Evolutionary conservation across 2,888 invertebrate genomes (phyloP).

Genomic region (Hydriomena furcata): DNA sequence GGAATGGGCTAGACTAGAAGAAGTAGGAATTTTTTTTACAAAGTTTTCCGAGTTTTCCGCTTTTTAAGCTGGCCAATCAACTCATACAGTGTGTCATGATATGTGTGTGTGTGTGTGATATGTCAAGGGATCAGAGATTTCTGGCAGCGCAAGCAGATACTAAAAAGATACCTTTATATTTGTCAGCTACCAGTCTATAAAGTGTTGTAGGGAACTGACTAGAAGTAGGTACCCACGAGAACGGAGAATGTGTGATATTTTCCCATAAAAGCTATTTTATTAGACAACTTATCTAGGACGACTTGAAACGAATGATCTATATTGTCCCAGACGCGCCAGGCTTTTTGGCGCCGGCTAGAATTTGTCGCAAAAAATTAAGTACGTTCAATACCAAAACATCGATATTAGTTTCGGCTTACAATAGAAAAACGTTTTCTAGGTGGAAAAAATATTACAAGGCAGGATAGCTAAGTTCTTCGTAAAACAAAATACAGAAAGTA

Average conservation of each 20-base stretch:
- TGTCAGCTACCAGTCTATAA: conserved; percentile 1
- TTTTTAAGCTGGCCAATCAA: no score
- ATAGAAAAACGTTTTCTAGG: background rate
- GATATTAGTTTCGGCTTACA: conserved; percentile 15
- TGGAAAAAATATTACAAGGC: background rate
- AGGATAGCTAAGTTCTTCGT: no score
- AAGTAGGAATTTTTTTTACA: no score
- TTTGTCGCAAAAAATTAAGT: conserved; percentile 37
- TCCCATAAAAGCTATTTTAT: conserved; percentile 41
- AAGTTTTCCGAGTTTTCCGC: no score
- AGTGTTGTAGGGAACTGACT: conserved; percentile 27
- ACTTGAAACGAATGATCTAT: conserved; percentile 51
- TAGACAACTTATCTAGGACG: conserved; percentile 50
- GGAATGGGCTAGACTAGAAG: no score
- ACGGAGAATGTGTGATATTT: conserved; percentile 38
- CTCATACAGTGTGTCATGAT: no score
- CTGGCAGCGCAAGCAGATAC: background rate
- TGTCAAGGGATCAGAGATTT: no score
- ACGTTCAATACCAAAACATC: conserved; percentile 3
- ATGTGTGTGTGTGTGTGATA: no score
- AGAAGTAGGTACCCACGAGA: conserved; percentile 23
- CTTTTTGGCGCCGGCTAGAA: conserved; percentile 49
- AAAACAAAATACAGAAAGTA: no score
- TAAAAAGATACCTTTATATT: background rate
- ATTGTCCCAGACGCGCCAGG: conserved; percentile 48